Conservation (phyloP, 2,113 vertebrate genomes). For the Pseudorhombus dupliciocellatus region DNA sequence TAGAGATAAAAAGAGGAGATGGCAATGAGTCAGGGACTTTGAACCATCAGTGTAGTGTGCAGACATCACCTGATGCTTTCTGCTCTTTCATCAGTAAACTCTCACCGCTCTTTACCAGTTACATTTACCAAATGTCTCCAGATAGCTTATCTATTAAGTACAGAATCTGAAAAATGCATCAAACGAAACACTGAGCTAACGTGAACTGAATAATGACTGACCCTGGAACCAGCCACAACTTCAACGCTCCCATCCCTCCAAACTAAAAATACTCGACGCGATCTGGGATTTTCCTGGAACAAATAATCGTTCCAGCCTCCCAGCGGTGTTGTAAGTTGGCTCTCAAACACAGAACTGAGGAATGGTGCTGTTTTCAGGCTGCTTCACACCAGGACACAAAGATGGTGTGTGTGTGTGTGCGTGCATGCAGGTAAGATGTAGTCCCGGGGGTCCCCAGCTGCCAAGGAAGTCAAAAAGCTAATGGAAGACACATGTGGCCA, state of each 20-base stretch:
- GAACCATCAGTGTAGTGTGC: constrained; percentile 19
- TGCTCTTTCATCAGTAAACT: constrained; percentile 6
- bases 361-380: constrained; percentile 38
- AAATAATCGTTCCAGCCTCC: constrained; percentile 38
- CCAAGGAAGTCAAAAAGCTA: constrained; percentile 50
- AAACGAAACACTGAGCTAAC: background rate
- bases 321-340: constrained; percentile 47
- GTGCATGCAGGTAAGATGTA: constrained; percentile 32
- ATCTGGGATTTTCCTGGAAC: constrained; percentile 48
- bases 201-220: constrained; percentile 9
- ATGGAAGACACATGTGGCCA: constrained; percentile 71
- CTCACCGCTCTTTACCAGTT: background rate
- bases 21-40: constrained; percentile 34
- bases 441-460: constrained; percentile 61
- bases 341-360: constrained; percentile 10
- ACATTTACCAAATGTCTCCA: constrained; percentile 26
- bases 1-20: constrained; percentile 54
- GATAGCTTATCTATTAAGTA: background rate
- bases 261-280: constrained; percentile 42
- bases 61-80: constrained; percentile 28
- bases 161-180: constrained; percentile 13
- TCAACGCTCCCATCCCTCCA: constrained; percentile 19
- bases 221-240: constrained; percentile 7
- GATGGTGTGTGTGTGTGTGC: background rate
- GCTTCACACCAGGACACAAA: constrained; percentile 27